These are phyloP conservation scores for Solenodon paradoxus DNA, from an alignment of 2,113 vertebrate species.

Conservation along the genomic window DNA sequence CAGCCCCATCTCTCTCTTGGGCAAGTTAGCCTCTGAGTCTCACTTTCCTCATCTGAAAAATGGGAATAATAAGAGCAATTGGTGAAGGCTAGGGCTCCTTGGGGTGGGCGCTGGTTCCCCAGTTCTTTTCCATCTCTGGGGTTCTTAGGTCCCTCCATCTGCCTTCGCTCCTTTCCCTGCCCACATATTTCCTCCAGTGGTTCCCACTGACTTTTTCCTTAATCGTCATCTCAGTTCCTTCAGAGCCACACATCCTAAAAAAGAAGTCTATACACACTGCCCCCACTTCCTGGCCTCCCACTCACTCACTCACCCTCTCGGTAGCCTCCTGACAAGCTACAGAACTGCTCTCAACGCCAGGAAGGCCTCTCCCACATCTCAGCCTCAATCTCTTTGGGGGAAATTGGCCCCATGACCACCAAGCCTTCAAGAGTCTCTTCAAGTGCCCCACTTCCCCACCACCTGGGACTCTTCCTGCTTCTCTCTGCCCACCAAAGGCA, in stretches of 20 bases:
- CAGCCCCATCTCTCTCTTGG: not conserved
- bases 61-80: not conserved
- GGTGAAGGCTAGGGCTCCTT: not conserved
- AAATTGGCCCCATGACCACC: not conserved
- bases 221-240: slow-evolving; percentile 11
- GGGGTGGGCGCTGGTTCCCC: not conserved
- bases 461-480: not conserved
- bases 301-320: not conserved
- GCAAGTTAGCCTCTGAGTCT: not conserved
- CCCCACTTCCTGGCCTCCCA: slow-evolving; percentile 50
- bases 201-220: not conserved
- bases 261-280: not conserved
- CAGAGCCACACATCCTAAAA: slow-evolving; percentile 61
- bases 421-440: not conserved
- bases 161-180: not conserved
- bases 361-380: not conserved
- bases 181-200: slow-evolving; percentile 58
- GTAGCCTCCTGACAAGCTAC: not conserved
- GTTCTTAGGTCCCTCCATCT: not conserved
- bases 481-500: no score
- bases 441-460: not conserved
- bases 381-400: not conserved
- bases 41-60: not conserved
- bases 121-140: not conserved
- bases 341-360: not conserved